phyloP scores from a whole-genome alignment of 2,888 invertebrate genomes.

The Sericinus montela region DNA sequence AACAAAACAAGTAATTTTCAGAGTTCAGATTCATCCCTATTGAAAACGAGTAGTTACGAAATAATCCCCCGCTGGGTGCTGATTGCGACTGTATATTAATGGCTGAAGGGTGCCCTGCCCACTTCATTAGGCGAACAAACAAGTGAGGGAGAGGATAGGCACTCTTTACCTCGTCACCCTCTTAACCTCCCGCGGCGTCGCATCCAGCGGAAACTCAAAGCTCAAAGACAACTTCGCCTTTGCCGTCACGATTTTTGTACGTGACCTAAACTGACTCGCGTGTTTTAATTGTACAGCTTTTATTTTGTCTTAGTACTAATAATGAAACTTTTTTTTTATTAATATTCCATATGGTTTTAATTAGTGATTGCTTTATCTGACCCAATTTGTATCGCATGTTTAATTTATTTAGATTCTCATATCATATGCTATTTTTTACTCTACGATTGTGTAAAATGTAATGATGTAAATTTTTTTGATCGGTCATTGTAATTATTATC shows the following conservation, averaged over 20 bases:
- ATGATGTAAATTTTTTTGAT: too few relatives aligned
- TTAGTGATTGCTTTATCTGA: too few relatives aligned
- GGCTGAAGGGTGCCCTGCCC: constrained; percentile 52
- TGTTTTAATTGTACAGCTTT: constrained; percentile 14
- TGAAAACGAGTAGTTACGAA: constrained; percentile 17
- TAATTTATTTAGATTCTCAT: too few relatives aligned
- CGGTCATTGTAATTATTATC: too few relatives aligned
- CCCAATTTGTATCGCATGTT: too few relatives aligned
- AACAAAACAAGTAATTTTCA: constrained; percentile 11
- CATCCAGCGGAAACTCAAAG: constrained; percentile 14
- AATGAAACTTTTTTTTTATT: neutral
- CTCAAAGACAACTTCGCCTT: constrained; percentile 11
- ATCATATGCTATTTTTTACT: too few relatives aligned
- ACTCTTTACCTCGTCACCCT: constrained; percentile 59
- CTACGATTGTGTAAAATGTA: too few relatives aligned
- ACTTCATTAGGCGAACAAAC: constrained; percentile 74
- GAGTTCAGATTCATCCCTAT: neutral
- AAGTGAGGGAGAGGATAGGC: constrained; percentile 49
- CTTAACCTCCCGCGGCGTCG: constrained; percentile 42
- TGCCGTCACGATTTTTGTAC: constrained; percentile 16
- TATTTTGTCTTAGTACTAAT: neutral
- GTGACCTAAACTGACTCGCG: constrained; percentile 8
- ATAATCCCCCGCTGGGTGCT: constrained; percentile 35
- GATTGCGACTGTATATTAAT: constrained; percentile 63
- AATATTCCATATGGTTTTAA: neutral